Conservation (phyloP, 1,140 invertebrate species). For the Hypsibius dujardini region DNA sequence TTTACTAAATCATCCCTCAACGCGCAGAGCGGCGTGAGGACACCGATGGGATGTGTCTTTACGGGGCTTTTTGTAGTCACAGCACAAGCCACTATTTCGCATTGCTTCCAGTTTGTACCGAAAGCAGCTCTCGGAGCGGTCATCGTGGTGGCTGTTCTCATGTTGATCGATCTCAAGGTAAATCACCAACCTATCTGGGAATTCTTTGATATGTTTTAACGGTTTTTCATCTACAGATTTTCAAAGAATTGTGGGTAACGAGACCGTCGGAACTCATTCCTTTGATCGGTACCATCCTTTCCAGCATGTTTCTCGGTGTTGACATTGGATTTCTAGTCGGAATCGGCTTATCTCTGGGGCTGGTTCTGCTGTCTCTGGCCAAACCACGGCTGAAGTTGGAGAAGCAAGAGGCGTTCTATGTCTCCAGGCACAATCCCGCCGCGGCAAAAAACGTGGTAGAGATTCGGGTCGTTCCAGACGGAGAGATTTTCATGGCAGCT, state of each 20-base stretch:
- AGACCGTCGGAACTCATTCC: not conserved
- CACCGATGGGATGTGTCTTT: not conserved
- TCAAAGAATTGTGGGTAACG: constrained; percentile 5
- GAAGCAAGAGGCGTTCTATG: not conserved
- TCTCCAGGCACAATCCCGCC: not conserved
- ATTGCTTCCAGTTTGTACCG: not conserved
- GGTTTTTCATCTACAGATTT: not conserved
- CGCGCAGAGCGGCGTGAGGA: constrained; percentile 11
- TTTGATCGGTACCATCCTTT: not conserved
- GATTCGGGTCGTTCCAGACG: not conserved
- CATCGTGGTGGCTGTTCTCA: not conserved
- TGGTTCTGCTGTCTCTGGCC: not conserved
- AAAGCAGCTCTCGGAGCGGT: constrained; percentile 12
- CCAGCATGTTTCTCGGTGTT: not conserved
- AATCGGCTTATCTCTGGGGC: not conserved
- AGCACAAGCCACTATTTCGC: not conserved
- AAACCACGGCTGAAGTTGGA: not conserved
- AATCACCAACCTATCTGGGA: no score
- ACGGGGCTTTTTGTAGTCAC: constrained; percentile 2
- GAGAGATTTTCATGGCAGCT: not conserved
- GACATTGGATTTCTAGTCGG: not conserved
- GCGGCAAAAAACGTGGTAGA: not conserved
- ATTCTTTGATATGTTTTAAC: no score
- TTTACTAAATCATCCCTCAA: constrained; percentile 2
- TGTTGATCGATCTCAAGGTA: not conserved